Evolutionary conservation across 2,113 vertebrate genomes (phyloP), one percentile per base, ranked within the genome.

Genomic region (Malaclemys terrapin): DNA sequence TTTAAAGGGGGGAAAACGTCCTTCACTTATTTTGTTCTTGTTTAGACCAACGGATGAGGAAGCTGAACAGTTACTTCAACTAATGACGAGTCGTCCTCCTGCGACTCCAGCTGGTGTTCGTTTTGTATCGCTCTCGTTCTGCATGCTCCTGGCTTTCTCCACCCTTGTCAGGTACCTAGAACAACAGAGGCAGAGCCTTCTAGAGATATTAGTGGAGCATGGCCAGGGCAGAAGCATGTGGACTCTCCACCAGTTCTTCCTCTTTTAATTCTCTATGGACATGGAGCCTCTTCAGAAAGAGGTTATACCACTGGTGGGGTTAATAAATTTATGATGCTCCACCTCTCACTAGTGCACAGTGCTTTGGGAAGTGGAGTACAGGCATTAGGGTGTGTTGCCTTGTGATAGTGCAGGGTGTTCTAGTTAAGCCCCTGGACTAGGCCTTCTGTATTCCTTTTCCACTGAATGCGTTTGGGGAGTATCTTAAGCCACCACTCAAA

Each of bases 81-180:
- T 99, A 94, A 99, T 99, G 99, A 99, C 99, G 10, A 99, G 99
- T 93, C 99, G 99, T 5, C 99, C 99, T 22, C 99, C 99, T 0
- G 99, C 99, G 0, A 99, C 99, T 8, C 99, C 99, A 3, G 99
- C 99, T 1, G 99, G 99, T 0, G 99, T 99, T 85, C 99, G 99
- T 95, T 99, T 99, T 35, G 99, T 99, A 20, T 99, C 99, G 0
- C 98, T 99, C 57, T 99, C 99, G 47, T 99, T 99, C 94, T 99
- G 99, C 97, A 99, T 99, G 98, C 98, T 99, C 7, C 98, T 99
- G 96, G 99, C 99, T 86, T 99, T 99, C 97, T 99, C 99, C 57
- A 99, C 99, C 0, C 98, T 99, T 22, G 99, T 99, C 98, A 99
- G 99, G 99, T 99, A 98, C 57, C 24, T 87, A 42, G 49, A 27